These are phyloP conservation scores for Cerastis leucographa DNA, from an alignment of 2,888 invertebrate species.

Conservation along the genomic window DNA sequence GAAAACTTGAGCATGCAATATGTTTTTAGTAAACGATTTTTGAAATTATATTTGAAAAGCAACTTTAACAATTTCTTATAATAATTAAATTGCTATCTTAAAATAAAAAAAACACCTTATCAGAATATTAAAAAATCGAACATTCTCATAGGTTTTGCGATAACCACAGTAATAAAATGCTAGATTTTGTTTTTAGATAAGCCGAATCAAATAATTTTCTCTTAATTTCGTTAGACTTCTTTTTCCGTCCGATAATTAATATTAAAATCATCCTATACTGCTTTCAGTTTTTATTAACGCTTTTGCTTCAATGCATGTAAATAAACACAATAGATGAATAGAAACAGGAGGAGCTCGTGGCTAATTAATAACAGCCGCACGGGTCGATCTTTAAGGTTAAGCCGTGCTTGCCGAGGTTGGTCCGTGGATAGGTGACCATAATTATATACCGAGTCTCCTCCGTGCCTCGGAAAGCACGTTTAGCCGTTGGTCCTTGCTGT, in stretches of 20 bases:
- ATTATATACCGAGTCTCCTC: too few relatives aligned
- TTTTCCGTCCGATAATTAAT: neutral
- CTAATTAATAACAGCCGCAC: too few relatives aligned
- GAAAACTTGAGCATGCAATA: conserved; percentile 25
- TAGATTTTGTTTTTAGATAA: neutral
- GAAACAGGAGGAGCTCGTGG: too few relatives aligned
- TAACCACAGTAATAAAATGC: neutral
- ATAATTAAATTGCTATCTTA: neutral
- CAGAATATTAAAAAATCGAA: neutral
- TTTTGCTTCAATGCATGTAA: conserved; percentile 32
- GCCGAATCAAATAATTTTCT: neutral
- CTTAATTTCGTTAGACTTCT: neutral
- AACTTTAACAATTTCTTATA: neutral
- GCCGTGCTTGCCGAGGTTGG: too few relatives aligned
- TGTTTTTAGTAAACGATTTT: neutral
- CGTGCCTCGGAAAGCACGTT: too few relatives aligned
- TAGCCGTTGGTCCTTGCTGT: too few relatives aligned
- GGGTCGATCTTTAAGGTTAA: too few relatives aligned
- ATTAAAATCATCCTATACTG: conserved; percentile 25
- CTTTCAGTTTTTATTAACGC: conserved; percentile 37
- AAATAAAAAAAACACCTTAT: neutral
- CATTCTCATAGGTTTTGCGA: neutral
- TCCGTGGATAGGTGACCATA: too few relatives aligned
- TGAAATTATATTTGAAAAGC: neutral
- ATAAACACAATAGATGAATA: neutral